Conservation (phyloP, 2,113 vertebrate species). For the Passer montanus region DNA sequence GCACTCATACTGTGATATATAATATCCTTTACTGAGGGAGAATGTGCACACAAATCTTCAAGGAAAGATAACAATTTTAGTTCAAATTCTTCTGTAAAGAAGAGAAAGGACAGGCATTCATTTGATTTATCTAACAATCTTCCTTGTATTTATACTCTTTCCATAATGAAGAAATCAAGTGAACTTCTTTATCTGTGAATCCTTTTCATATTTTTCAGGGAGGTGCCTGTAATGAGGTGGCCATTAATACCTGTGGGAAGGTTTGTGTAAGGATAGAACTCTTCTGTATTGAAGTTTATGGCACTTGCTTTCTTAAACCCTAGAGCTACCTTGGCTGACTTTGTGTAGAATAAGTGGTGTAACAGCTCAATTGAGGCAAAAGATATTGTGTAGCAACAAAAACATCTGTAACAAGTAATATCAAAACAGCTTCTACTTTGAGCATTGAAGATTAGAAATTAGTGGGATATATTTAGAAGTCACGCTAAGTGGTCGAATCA, state of each 20-base stretch:
- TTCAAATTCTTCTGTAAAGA: not conserved
- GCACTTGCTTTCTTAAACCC: not conserved
- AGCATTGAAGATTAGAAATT: not conserved
- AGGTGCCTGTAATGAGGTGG: not conserved
- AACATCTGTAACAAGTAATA: not conserved
- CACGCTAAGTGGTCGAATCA: not conserved
- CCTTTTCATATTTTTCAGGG: not conserved
- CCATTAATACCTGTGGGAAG: not conserved
- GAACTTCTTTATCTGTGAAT: not conserved
- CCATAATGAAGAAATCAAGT: not conserved
- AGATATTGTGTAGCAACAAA: not conserved
- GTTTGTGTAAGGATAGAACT: not conserved
- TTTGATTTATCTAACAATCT: not conserved
- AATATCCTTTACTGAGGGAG: not conserved
- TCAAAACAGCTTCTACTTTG: not conserved
- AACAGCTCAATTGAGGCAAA: not conserved
- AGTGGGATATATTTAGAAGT: not conserved
- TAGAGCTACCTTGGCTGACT: not conserved
- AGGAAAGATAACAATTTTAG: constrained; percentile 14
- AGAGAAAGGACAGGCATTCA: not conserved
- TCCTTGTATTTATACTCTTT: not conserved
- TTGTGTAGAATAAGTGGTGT: not conserved
- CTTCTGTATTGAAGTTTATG: not conserved
- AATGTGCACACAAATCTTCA: constrained; percentile 6
- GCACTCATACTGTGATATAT: constrained; percentile 28